Evolutionary conservation across 1,140 invertebrate species (phyloP), one percentile per base, ranked within the genome.

Genomic region (Oncopeltus fasciatus): DNA sequence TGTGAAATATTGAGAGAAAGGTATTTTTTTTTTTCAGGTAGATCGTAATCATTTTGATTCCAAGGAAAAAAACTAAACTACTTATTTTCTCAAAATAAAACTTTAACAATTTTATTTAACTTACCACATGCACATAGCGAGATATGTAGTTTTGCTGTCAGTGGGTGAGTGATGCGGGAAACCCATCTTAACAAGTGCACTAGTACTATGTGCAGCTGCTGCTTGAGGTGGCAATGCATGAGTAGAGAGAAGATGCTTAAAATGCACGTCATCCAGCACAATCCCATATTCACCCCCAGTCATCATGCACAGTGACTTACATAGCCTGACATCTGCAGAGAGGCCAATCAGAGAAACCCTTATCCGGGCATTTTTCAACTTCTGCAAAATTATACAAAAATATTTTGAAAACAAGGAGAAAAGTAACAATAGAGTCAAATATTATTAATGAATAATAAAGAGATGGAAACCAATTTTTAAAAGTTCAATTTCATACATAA

Each of bases 301-400:
- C 68, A 87, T 81, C 68, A 83, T 81, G 57, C 88, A 86, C 58
- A 98, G 75, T 69, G 83, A 81, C 69, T 87, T 86, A 74, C 91
- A 96, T 20, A 98, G 83, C 66, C 86, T 81, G 2, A 98, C 85
- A 79, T 98, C 95, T n/a, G 95, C 95, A 20, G 92, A 86, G 24
- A 99, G 73, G 31, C 92, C 92, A 68, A 98, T 92, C 0, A 98
- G 87, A 27, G 93, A 98, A 12, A 65, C 67, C 53, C 67, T 61
- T 3, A 70, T 65, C 9, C 84, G 80, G 69, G 87, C 84, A 38
- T 75, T 75, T 74, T 87, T 87, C 31, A 88, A 73, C 49, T 70
- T 73, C 81, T 88, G 68, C 26, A 76, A 77, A n/a, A n/a, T n/a
- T n/a, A n/a, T n/a, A n/a, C n/a, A n/a, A n/a, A n/a, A n/a, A n/a